phyloP scores from a whole-genome alignment of 2,797 vertebrate species.

The Xenopus petersii region DNA sequence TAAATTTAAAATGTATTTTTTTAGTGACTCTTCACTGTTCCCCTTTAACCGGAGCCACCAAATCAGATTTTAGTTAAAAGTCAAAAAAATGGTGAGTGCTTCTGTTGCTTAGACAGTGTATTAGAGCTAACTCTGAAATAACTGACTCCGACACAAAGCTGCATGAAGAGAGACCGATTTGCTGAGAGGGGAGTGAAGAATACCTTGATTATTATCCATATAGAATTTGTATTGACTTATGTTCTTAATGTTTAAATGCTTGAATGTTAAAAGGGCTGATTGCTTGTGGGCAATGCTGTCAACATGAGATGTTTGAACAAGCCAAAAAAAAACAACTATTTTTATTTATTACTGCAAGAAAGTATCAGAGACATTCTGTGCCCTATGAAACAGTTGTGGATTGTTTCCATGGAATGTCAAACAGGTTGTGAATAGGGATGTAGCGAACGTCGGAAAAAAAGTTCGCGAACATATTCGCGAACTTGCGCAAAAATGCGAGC shows the following conservation, averaged over 20 bases:
- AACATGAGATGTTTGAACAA: background rate
- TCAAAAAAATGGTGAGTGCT: no score
- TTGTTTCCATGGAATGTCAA: conserved; percentile 59
- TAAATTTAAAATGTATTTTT: no score
- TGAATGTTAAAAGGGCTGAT: background rate
- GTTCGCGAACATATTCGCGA: no score
- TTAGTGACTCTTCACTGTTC: no score
- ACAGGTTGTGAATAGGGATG: conserved; percentile 61
- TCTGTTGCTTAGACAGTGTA: no score
- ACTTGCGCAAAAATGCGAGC: no score
- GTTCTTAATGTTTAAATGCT: background rate
- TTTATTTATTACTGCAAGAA: background rate
- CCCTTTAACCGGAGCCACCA: no score
- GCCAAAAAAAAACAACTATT: background rate
- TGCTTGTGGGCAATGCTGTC: background rate
- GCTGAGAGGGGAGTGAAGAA: background rate
- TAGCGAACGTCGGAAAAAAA: no score
- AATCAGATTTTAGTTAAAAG: no score
- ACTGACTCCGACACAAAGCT: no score
- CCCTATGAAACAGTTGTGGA: conserved; percentile 48
- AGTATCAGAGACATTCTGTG: conserved; percentile 50
- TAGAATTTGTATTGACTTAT: background rate
- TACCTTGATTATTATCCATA: no score
- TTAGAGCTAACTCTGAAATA: no score
- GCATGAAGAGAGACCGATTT: background rate